These are phyloP conservation scores for Melipona beecheii DNA, from an alignment of 2,888 invertebrate species.

Conservation along the genomic window DNA sequence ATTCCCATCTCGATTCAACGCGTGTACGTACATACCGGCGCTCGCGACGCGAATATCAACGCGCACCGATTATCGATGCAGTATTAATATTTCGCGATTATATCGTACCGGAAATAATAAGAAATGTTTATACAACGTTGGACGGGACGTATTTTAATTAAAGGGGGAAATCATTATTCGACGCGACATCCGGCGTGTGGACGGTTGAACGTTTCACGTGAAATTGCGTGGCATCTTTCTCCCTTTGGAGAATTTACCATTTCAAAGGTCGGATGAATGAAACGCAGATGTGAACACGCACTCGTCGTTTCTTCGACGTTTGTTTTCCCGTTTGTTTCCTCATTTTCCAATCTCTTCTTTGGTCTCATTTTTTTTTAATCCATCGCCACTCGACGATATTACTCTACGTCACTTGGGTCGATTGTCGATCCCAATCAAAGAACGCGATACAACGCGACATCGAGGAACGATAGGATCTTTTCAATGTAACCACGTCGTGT, in stretches of 20 bases:
- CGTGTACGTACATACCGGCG: too few species aligned
- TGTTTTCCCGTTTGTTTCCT: too few species aligned
- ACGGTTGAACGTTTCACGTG: background rate
- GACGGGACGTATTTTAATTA: conserved; percentile 24
- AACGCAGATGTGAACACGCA: conserved; percentile 26
- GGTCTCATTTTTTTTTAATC: background rate
- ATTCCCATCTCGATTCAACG: conserved; percentile 42
- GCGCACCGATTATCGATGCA: conserved; percentile 15
- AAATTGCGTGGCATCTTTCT: background rate
- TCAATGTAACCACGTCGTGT: background rate
- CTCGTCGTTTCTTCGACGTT: too few species aligned
- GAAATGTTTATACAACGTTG: conserved; percentile 31
- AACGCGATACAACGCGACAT: background rate
- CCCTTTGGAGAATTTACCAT: background rate
- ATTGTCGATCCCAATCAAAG: too few species aligned
- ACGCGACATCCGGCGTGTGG: background rate
- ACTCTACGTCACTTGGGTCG: background rate
- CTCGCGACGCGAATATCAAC: background rate
- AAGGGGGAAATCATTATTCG: conserved; percentile 15
- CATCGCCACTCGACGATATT: background rate
- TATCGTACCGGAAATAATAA: conserved; percentile 32
- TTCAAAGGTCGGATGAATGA: background rate
- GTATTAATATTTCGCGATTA: conserved; percentile 14
- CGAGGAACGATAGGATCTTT: background rate
- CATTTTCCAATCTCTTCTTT: background rate